Conservation (phyloP, 2,797 vertebrate species). For the Epinephelus coioides region DNA sequence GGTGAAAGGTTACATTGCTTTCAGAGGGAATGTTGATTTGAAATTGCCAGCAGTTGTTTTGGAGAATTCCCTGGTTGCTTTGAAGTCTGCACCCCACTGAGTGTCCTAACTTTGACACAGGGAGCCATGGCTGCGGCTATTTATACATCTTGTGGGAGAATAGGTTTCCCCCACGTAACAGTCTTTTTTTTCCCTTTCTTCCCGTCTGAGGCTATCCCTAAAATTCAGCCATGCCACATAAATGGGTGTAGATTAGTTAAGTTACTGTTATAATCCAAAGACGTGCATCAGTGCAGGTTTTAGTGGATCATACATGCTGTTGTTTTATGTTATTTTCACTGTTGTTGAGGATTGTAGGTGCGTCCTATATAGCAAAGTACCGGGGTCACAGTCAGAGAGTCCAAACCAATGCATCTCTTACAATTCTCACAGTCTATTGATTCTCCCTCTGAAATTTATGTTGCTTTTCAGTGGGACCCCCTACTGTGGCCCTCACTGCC, state of each 20-base stretch:
- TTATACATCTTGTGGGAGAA: conserved; percentile 87
- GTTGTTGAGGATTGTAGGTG: conserved; percentile 32
- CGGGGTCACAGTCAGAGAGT: conserved; percentile 75
- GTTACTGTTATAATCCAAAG: conserved; percentile 43
- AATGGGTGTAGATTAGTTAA: conserved; percentile 5
- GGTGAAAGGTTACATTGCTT: conserved; percentile 80
- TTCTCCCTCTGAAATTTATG: conserved; percentile 89
- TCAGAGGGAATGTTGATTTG: conserved; percentile 87
- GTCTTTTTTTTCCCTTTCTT: conserved; percentile 29
- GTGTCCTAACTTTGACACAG: conserved; percentile 90
- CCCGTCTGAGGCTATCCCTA: conserved; percentile 54
- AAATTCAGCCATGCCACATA: conserved; percentile 38
- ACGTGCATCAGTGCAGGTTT: conserved; percentile 1
- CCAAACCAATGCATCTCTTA: conserved; percentile 82
- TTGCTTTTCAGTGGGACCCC: conserved; percentile 85
- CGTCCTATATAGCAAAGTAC: conserved; percentile 61
- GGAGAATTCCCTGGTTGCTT: conserved; percentile 90
- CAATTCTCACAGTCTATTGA: conserved; percentile 86
- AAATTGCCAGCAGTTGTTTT: conserved; percentile 89
- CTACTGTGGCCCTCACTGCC: conserved; percentile 86
- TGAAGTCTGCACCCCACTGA: conserved; percentile 90
- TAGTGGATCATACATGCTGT: conserved; percentile 21
- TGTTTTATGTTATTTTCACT: conserved; percentile 61
- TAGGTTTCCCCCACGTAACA: conserved; percentile 77
- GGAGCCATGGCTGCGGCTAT: conserved; percentile 86